Evolutionary conservation across 1,140 invertebrate genomes (phyloP).

Genomic region (Drosophila rufa): DNA sequence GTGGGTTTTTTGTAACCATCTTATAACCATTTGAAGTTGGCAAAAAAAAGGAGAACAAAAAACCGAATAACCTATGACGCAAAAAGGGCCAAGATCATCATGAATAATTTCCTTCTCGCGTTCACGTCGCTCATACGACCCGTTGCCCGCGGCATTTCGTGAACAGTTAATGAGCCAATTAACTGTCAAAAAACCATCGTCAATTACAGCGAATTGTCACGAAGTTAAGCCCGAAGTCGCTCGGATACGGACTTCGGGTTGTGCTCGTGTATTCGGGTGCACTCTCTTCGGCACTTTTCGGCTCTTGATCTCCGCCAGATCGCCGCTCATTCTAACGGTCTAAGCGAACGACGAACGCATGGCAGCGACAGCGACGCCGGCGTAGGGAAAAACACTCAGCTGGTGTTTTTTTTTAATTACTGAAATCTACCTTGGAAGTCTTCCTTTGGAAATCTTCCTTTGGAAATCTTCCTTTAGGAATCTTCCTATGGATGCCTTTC

Average conservation of each 20-base stretch:
- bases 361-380: constrained; percentile 3
- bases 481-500: no score
- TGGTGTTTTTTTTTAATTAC: neutral
- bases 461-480: no score
- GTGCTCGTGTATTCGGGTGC: constrained; percentile 5
- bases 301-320: neutral
- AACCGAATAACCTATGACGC: neutral
- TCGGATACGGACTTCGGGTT: neutral
- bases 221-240: constrained; percentile 5
- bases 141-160: constrained; percentile 31
- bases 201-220: constrained; percentile 29
- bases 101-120: constrained; percentile 14
- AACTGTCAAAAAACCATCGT: constrained; percentile 60
- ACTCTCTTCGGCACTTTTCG: constrained; percentile 6
- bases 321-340: constrained; percentile 60
- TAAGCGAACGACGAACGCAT: neutral
- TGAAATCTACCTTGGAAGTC: neutral
- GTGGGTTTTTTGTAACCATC: no score
- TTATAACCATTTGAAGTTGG: no score
- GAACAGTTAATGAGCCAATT: constrained; percentile 54
- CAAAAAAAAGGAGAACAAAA: neutral
- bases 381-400: neutral
- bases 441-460: no score
- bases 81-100: constrained; percentile 2
- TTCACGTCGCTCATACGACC: constrained; percentile 36